phyloP scores from a whole-genome alignment of 1,140 invertebrate genomes.

The Scaptodrosophila lebanonensis region DNA sequence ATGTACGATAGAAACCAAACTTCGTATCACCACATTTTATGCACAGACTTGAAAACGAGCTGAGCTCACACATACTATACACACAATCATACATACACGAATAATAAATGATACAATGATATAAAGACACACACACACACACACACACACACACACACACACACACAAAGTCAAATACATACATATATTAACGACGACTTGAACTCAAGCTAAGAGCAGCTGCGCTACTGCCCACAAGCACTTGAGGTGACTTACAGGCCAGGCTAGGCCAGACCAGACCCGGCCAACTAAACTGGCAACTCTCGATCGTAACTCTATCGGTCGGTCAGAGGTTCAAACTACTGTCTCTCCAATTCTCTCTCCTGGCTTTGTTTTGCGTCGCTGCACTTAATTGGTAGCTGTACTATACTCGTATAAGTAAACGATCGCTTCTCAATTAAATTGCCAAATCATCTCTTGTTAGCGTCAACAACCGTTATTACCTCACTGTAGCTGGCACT shows the following conservation, averaged over 20 bases:
- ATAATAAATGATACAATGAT: too few species aligned
- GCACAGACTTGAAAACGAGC: constrained; percentile 35
- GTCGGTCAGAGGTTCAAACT: constrained; percentile 52
- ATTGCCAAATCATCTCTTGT: too few species aligned
- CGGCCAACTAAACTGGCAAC: too few species aligned
- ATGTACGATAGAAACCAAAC: constrained; percentile 7
- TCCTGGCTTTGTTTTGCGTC: constrained; percentile 21
- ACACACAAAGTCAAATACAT: constrained; percentile 19
- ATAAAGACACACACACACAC: not conserved
- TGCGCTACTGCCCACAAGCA: not conserved
- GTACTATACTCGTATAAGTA: too few species aligned
- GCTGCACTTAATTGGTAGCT: too few species aligned
- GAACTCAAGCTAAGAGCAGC: not conserved
- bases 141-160: constrained; percentile 10
- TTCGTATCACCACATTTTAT: constrained; percentile 14
- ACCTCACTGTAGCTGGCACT: too few species aligned
- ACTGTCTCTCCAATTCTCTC: constrained; percentile 30
- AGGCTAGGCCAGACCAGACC: constrained; percentile 12
- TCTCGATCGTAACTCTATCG: not conserved
- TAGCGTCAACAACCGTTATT: too few species aligned
- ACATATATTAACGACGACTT: constrained; percentile 25
- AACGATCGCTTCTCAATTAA: too few species aligned
- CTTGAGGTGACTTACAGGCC: constrained; percentile 5
- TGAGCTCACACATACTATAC: constrained; percentile 14
- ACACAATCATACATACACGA: too few species aligned